Evolutionary conservation across 2,888 invertebrate genomes (phyloP).

Genomic region (Arctia plantaginis): DNA sequence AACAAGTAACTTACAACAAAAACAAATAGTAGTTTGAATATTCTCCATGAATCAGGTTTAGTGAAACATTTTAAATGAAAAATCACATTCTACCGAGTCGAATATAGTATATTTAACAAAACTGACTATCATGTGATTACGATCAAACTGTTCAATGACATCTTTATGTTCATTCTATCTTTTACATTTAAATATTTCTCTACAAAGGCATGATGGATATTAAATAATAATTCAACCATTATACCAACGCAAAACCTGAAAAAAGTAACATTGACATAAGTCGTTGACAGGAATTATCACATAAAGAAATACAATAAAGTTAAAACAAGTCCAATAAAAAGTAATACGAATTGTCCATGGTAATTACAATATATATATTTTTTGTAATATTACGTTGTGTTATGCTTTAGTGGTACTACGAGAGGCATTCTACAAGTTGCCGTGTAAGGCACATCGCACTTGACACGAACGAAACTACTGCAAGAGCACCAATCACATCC

Average conservation of each 20-base stretch:
- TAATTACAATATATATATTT: constrained; percentile 44
- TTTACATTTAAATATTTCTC: constrained; percentile 1
- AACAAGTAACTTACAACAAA: neutral
- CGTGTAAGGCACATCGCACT: constrained; percentile 69
- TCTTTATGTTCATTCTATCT: neutral
- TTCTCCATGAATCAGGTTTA: too few relatives aligned
- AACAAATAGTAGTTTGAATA: too few relatives aligned
- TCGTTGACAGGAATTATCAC: constrained; percentile 25
- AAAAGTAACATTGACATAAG: constrained; percentile 29
- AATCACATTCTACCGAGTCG: too few relatives aligned
- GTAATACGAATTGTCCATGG: constrained; percentile 50
- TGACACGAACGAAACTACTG: constrained; percentile 58
- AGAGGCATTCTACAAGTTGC: constrained; percentile 75
- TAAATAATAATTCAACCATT: constrained; percentile 2
- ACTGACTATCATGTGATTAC: too few relatives aligned
- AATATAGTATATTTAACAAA: neutral
- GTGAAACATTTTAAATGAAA: too few relatives aligned
- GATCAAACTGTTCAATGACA: neutral
- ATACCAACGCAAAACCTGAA: constrained; percentile 8
- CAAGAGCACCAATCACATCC: constrained; percentile 58
- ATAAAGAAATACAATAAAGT: constrained; percentile 40
- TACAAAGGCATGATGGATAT: constrained; percentile 11
- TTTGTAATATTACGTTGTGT: constrained; percentile 41
- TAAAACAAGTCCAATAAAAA: constrained; percentile 49
- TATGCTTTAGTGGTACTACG: constrained; percentile 46